Conservation (phyloP, 2,888 invertebrate genomes). For the Ophion ellenae region DNA sequence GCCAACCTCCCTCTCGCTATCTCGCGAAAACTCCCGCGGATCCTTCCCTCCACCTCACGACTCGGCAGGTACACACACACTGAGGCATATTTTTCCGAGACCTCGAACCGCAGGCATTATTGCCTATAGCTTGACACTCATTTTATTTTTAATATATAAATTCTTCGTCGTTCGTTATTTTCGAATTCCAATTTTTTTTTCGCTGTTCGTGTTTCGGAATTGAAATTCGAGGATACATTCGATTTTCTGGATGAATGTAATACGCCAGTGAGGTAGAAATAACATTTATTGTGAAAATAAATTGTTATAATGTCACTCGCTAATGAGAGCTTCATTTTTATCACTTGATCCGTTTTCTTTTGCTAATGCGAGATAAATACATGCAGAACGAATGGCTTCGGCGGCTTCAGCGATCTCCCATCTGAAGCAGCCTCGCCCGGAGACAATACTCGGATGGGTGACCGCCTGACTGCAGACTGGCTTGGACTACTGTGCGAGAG, state of each 20-base stretch:
- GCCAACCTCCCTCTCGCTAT: slow-evolving; percentile 49
- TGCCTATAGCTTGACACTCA: slow-evolving; percentile 27
- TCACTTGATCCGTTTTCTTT: too few relatives aligned
- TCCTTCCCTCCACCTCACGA: slow-evolving; percentile 15
- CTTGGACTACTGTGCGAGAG: neutral
- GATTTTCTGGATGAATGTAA: neutral
- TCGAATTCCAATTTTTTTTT: slow-evolving; percentile 53
- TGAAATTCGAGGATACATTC: neutral
- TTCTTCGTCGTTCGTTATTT: slow-evolving; percentile 68
- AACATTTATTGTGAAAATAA: too few relatives aligned
- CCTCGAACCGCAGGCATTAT: slow-evolving; percentile 48
- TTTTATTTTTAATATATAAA: slow-evolving; percentile 16
- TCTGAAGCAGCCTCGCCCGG: neutral
- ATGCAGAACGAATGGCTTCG: too few relatives aligned
- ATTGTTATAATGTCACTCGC: too few relatives aligned
- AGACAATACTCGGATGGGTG: neutral
- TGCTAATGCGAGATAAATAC: too few relatives aligned
- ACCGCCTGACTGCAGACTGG: neutral
- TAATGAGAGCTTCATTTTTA: too few relatives aligned
- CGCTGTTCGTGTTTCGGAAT: slow-evolving; percentile 50
- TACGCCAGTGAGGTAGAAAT: too few relatives aligned
- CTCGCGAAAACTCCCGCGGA: slow-evolving; percentile 68
- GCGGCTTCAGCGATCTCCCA: neutral
- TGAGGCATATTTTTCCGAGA: slow-evolving; percentile 5
- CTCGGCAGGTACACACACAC: slow-evolving; percentile 27